Conservation (phyloP, 2,797 vertebrate genomes). For the Phataginus tricuspis region DNA sequence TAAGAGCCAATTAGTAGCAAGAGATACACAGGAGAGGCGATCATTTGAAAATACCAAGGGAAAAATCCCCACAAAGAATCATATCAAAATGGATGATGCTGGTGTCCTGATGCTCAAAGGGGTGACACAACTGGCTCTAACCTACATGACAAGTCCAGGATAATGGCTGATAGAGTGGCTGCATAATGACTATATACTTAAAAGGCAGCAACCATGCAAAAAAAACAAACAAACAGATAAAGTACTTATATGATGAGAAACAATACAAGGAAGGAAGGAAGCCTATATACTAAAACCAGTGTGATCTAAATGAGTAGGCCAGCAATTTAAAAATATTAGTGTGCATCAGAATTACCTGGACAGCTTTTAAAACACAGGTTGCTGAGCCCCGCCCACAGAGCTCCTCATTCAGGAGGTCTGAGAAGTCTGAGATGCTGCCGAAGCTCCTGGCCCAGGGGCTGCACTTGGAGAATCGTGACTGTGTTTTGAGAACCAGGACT, state of each 20-base stretch:
- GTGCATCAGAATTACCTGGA: neutral
- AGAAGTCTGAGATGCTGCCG: neutral
- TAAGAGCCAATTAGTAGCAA: constrained; percentile 12
- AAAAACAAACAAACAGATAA: neutral
- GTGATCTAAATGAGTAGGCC: neutral
- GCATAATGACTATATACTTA: neutral
- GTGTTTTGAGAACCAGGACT: neutral
- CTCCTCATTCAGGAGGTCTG: neutral
- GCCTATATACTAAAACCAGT: neutral
- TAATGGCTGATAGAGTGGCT: neutral
- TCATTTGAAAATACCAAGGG: constrained; percentile 42
- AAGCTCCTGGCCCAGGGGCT: neutral
- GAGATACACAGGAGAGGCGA: neutral
- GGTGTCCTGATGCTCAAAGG: neutral
- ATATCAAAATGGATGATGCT: neutral
- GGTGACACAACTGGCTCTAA: neutral
- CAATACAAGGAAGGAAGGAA: neutral
- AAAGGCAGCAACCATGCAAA: neutral
- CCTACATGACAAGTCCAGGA: neutral
- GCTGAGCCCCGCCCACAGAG: neutral
- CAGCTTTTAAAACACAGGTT: neutral
- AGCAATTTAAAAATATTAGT: neutral
- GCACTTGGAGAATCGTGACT: neutral
- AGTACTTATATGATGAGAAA: neutral
- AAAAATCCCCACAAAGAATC: neutral